phyloP scores from a whole-genome alignment of 64 coral and sea anemone genomes.

The Porites australiensis region DNA sequence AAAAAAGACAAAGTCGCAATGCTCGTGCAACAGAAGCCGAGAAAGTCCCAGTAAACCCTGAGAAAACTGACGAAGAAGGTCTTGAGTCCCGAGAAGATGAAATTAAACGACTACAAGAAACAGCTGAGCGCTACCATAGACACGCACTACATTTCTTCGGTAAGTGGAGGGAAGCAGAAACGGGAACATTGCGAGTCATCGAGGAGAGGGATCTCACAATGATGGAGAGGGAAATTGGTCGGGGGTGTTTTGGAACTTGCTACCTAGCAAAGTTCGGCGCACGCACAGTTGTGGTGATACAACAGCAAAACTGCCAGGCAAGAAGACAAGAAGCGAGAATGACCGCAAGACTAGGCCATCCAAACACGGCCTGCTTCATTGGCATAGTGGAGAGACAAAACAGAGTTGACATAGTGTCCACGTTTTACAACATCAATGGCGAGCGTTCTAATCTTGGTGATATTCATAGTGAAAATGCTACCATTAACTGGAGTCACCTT shows the following conservation, averaged over 20 bases:
- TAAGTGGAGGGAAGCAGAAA: constrained; percentile 61
- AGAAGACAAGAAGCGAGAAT: constrained; percentile 53
- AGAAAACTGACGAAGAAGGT: background rate
- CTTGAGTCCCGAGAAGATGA: background rate
- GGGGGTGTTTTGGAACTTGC: constrained; percentile 62
- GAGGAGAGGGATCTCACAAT: constrained; percentile 12
- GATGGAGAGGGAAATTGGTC: constrained; percentile 1
- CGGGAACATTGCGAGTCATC: background rate
- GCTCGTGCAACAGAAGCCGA: background rate
- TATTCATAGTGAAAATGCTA: background rate
- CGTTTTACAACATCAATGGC: constrained; percentile 5
- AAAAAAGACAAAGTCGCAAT: background rate
- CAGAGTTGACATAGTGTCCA: constrained; percentile 6
- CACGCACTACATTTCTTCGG: constrained; percentile 51
- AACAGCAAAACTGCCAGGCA: background rate
- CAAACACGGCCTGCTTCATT: constrained; percentile 5
- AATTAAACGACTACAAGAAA: background rate
- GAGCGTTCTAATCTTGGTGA: background rate
- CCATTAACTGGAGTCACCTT: background rate
- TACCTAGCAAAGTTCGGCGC: constrained; percentile 24
- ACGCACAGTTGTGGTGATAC: constrained; percentile 53
- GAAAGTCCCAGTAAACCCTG: background rate
- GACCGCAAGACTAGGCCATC: constrained; percentile 9
- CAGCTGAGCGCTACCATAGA: constrained; percentile 32
- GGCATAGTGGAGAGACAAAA: constrained; percentile 9